Evolutionary conservation across 2,113 vertebrate species (phyloP).

Genomic region (Pelodiscus sinensis): DNA sequence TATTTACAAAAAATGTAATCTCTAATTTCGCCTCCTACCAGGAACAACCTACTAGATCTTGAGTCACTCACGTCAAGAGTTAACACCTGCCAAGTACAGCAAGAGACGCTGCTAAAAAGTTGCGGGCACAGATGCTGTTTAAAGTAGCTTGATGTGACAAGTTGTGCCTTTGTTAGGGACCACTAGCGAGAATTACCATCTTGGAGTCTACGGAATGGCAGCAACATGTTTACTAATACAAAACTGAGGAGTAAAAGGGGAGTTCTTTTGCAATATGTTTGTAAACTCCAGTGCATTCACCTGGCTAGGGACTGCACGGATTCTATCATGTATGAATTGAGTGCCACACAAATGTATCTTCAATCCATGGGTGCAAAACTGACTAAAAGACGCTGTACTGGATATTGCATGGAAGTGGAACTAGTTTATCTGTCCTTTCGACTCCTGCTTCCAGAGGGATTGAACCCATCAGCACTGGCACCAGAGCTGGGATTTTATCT

Average conservation of each 20-base stretch:
- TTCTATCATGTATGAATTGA: neutral
- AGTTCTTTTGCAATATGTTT: neutral
- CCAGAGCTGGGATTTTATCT: accelerated
- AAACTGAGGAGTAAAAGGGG: neutral
- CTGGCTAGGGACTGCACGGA: neutral
- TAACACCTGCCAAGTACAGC: neutral
- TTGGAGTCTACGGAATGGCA: accelerated
- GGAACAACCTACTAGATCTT: neutral
- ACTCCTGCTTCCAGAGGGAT: neutral
- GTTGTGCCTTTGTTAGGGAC: neutral
- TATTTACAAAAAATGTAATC: too few relatives aligned
- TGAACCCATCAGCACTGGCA: neutral
- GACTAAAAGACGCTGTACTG: neutral
- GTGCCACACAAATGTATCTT: neutral
- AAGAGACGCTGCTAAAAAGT: neutral
- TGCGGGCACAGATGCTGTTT: neutral
- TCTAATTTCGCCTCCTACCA: neutral
- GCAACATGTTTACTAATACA: neutral
- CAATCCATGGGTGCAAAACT: neutral
- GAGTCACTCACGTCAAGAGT: neutral
- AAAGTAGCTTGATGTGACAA: neutral
- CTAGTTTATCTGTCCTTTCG: accelerated
- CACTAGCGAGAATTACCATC: accelerated
- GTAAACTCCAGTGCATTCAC: neutral
- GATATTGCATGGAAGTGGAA: accelerated